These are phyloP conservation scores for Pseudotriccus pelzelni DNA, from an alignment of 2,797 vertebrate species.

Conservation along the genomic window DNA sequence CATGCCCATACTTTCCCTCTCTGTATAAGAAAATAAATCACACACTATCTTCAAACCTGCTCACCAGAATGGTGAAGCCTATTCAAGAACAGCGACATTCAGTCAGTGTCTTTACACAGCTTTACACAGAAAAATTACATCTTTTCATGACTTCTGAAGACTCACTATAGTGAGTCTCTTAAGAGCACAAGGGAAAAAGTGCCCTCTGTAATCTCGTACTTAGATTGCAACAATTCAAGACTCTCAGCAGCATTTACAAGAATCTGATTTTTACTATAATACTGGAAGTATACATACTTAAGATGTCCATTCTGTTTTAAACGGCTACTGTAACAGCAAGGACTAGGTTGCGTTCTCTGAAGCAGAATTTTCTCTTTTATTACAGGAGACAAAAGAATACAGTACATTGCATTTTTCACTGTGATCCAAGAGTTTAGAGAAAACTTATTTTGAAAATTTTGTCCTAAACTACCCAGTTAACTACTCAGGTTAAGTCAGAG, in stretches of 20 bases:
- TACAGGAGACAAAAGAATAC: background rate
- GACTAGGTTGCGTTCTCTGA: background rate
- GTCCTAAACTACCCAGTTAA: background rate
- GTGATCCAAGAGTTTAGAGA: background rate
- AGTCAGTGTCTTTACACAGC: background rate
- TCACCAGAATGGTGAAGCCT: background rate
- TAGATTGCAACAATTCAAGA: background rate
- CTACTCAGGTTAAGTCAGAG: background rate
- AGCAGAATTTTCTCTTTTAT: background rate
- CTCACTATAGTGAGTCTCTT: background rate
- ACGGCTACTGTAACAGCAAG: background rate
- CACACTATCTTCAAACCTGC: background rate
- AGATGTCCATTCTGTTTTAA: background rate
- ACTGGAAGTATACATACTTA: background rate
- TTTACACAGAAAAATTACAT: background rate
- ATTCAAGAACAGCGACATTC: background rate
- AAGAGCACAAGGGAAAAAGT: background rate
- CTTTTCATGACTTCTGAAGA: background rate
- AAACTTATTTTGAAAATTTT: background rate
- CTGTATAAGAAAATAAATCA: conserved; percentile 71
- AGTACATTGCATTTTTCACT: background rate
- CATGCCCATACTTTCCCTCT: conserved; percentile 94
- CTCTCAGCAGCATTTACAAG: background rate
- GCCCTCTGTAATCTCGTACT: background rate
- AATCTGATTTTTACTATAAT: background rate